Evolutionary conservation across 2,888 invertebrate species (phyloP).

Genomic region (Plusia festucae): DNA sequence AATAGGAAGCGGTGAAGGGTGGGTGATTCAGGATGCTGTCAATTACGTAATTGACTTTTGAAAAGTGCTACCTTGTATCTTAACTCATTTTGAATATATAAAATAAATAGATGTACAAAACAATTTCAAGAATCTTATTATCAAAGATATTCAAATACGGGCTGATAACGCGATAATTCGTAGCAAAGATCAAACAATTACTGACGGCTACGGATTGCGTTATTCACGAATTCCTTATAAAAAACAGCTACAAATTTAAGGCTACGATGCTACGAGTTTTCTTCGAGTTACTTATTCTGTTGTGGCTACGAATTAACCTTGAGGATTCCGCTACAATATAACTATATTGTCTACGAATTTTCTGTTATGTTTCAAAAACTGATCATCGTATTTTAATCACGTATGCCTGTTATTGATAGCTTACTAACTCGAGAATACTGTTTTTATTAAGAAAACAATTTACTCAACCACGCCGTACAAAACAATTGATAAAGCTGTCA

Average conservation of each 20-base stretch:
- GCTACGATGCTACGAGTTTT: neutral
- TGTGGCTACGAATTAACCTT: neutral
- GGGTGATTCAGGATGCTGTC: too few species aligned
- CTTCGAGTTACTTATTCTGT: neutral
- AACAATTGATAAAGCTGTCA: too few species aligned
- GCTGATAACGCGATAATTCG: neutral
- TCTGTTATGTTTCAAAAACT: neutral
- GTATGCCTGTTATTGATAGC: neutral
- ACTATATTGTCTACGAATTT: neutral
- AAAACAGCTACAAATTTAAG: neutral
- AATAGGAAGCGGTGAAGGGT: too few species aligned
- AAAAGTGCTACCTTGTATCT: too few species aligned
- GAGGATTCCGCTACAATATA: neutral
- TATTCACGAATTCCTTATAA: neutral
- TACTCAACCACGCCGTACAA: too few species aligned
- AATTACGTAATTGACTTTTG: too few species aligned
- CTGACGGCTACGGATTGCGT: neutral
- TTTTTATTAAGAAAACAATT: too few species aligned
- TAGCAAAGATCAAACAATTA: neutral
- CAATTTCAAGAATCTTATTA: too few species aligned
- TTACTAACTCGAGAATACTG: too few species aligned
- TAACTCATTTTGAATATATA: too few species aligned
- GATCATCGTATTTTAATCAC: neutral
- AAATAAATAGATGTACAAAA: too few species aligned
- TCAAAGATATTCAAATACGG: too few species aligned